Percentiles rank a stretch among this genome's conserved stretches.
Conservation (phyloP, 2,888 invertebrate genomes). For the Panopea generosa region DNA sequence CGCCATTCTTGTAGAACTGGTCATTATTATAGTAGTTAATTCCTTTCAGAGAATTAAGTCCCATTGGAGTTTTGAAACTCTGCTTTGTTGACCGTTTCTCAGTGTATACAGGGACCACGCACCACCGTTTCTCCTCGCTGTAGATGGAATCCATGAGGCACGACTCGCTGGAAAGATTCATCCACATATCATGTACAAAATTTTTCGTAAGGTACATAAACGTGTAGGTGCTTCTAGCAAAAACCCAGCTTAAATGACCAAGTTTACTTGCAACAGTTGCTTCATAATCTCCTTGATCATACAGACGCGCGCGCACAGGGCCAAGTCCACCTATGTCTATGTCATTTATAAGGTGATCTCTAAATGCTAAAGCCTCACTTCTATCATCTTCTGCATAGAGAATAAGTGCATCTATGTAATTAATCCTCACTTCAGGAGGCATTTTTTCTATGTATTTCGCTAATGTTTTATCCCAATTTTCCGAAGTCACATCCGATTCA, state of each 20-base stretch:
- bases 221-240: conserved; percentile 75
- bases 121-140: conserved; percentile 73
- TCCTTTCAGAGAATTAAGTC: conserved; percentile 74
- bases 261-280: conserved; percentile 43
- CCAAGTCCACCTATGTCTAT: conserved; percentile 47
- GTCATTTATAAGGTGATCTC: conserved; percentile 62
- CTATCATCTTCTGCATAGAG: conserved; percentile 71
- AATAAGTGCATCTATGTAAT: conserved; percentile 73
- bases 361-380: conserved; percentile 58
- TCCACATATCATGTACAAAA: conserved; percentile 74
- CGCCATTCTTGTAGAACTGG: conserved; percentile 69
- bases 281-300: conserved; percentile 62
- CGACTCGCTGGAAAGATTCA: conserved; percentile 71
- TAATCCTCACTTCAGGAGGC: conserved; percentile 62
- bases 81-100: conserved; percentile 35
- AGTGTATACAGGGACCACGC: conserved; percentile 77
- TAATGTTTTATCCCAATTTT: background rate
- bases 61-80: conserved; percentile 69
- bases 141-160: conserved; percentile 77
- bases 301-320: conserved; percentile 61
- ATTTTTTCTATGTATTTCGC: conserved; percentile 28
- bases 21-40: conserved; percentile 74
- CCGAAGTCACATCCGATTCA: background rate
- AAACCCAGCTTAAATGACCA: conserved; percentile 58
- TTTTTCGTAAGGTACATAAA: conserved; percentile 73